Percentiles rank a stretch among this genome's conserved stretches.
Conservation (phyloP, 2,797 vertebrate species). For the Silurus lanzhouensis region DNA sequence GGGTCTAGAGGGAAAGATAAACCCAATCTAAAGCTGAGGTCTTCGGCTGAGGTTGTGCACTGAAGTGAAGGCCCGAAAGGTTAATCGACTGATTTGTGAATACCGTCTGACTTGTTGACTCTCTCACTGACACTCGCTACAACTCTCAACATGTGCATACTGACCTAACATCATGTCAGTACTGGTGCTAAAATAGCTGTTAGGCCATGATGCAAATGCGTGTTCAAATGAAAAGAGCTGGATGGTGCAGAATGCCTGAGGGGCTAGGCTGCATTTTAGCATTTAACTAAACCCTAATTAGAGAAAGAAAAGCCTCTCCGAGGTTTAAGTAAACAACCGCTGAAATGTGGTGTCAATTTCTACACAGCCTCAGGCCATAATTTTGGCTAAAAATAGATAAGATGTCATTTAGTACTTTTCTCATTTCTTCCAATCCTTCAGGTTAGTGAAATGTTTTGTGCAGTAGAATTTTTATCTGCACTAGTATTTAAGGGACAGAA, state of each 20-base stretch:
- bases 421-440: neutral
- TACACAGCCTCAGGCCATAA: slow-evolving; percentile 28
- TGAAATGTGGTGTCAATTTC: slow-evolving; percentile 43
- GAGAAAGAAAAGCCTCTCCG: slow-evolving; percentile 29
- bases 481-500: neutral
- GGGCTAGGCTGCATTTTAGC: slow-evolving; percentile 35
- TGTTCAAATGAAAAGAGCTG: slow-evolving; percentile 25
- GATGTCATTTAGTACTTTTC: slow-evolving; percentile 20
- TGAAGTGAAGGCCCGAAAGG: slow-evolving; percentile 27
- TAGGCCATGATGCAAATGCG: slow-evolving; percentile 20
- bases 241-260: slow-evolving; percentile 19
- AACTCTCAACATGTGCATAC: slow-evolving; percentile 22
- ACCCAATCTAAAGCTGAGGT: slow-evolving; percentile 26
- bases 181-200: slow-evolving; percentile 15
- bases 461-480: neutral
- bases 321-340: slow-evolving; percentile 43
- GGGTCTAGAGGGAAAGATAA: slow-evolving; percentile 20
- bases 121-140: slow-evolving; percentile 16
- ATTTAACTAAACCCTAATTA: slow-evolving; percentile 48
- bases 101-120: neutral
- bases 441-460: neutral
- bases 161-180: slow-evolving; percentile 9
- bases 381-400: slow-evolving; percentile 40
- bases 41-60: slow-evolving; percentile 22
- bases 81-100: slow-evolving; percentile 41